Evolutionary conservation across 2,797 vertebrate species (phyloP).

Genomic region (Dicrostonyx torquatus): DNA sequence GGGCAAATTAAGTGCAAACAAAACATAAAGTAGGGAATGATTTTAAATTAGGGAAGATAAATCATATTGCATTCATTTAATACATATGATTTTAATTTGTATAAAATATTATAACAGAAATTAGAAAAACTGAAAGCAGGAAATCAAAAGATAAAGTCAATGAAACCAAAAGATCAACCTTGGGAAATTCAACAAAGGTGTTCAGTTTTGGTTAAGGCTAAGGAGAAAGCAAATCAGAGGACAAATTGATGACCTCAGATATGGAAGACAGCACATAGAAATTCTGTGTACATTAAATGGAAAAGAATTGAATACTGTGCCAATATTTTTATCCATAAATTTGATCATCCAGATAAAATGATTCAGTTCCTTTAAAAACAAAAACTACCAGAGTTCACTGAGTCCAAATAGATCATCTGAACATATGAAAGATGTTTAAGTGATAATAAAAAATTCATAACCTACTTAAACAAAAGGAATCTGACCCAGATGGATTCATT

Average conservation of each 20-base stretch:
- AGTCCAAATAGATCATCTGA: not conserved
- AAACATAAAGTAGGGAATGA: not conserved
- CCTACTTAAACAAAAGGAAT: not conserved
- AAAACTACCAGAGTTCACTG: not conserved
- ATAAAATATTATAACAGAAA: not conserved
- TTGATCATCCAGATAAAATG: not conserved
- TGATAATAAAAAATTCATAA: not conserved
- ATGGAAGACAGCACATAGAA: not conserved
- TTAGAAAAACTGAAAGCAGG: not conserved
- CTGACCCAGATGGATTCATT: not conserved
- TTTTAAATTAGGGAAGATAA: not conserved
- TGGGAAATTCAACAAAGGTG: not conserved
- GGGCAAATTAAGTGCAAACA: not conserved
- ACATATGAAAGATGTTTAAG: not conserved
- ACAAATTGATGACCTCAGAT: not conserved
- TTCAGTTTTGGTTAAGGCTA: not conserved
- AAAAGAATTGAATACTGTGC: not conserved
- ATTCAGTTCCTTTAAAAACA: not conserved
- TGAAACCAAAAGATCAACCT: not conserved
- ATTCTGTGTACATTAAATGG: not conserved
- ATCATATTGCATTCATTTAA: not conserved
- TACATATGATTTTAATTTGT: not conserved
- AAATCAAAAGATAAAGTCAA: not conserved
- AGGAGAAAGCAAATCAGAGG: not conserved
- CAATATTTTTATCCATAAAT: not conserved